Evolutionary conservation across 2,113 vertebrate species (phyloP).

Genomic region (Vanacampus margaritifer): DNA sequence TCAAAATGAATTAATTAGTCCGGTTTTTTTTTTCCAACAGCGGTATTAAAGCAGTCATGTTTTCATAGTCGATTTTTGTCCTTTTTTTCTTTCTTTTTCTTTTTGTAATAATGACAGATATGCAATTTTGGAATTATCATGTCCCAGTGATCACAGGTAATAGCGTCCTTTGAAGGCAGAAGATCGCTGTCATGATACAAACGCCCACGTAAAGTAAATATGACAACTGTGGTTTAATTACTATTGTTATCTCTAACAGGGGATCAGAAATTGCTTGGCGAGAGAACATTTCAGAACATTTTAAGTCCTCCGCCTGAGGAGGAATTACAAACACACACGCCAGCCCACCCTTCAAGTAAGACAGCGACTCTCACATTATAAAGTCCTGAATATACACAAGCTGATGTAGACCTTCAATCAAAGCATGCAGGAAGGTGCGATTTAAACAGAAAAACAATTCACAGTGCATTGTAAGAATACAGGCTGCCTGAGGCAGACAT

Average conservation of each 20-base stretch:
- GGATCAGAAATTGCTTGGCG: constrained; percentile 33
- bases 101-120: constrained; percentile 2
- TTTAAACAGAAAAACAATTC: background rate
- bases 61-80: constrained; percentile 7
- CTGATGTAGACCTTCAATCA: background rate
- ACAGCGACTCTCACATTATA: background rate
- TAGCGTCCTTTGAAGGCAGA: constrained; percentile 26
- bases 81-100: constrained; percentile 6
- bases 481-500: background rate
- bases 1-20: constrained; percentile 12
- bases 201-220: constrained; percentile 18
- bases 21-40: background rate
- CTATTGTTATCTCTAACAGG: constrained; percentile 40
- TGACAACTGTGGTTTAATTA: constrained; percentile 35
- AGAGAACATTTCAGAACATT: constrained; percentile 10
- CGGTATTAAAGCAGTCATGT: constrained; percentile 9
- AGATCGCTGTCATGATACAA: constrained; percentile 30
- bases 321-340: constrained; percentile 11
- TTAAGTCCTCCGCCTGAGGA: constrained; percentile 13
- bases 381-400: background rate
- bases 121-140: constrained; percentile 33
- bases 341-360: background rate
- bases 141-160: constrained; percentile 40
- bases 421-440: background rate
- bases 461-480: background rate